Evolutionary conservation across 2,797 vertebrate species (phyloP).

Genomic region (Fistularia commersonii): DNA sequence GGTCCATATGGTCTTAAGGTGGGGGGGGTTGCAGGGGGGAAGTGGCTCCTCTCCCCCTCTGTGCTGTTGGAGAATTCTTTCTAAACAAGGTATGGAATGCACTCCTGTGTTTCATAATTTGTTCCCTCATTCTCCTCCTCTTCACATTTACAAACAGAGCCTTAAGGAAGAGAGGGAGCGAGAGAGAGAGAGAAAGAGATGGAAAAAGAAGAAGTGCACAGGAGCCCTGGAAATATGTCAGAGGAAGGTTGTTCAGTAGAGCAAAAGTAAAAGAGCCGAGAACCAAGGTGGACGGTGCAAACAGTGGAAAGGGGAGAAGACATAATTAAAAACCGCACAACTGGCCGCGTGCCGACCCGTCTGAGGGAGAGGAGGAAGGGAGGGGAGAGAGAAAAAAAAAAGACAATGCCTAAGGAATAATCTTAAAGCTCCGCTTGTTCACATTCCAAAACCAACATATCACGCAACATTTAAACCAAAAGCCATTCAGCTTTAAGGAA

Average conservation of each 20-base stretch:
- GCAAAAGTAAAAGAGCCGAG: constrained; percentile 40
- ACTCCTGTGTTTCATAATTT: constrained; percentile 76
- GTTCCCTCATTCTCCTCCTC: constrained; percentile 70
- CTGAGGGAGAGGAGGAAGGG: constrained; percentile 15
- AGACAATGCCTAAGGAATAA: constrained; percentile 55
- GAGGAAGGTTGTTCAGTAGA: constrained; percentile 23
- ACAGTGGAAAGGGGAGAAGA: constrained; percentile 28
- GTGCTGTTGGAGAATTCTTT: constrained; percentile 67
- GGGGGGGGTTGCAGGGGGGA: constrained; percentile 39
- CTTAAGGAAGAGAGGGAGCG: constrained; percentile 37
- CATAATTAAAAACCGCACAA: constrained; percentile 48
- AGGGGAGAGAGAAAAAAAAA: constrained; percentile 17
- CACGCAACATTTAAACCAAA: constrained; percentile 48
- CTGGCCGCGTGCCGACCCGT: constrained; percentile 34
- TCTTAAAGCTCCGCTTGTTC: constrained; percentile 68
- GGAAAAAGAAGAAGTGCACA: constrained; percentile 18
- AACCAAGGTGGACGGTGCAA: constrained; percentile 23
- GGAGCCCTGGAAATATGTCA: constrained; percentile 45
- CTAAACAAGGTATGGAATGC: constrained; percentile 85
- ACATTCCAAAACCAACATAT: constrained; percentile 68
- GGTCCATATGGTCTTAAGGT: constrained; percentile 53
- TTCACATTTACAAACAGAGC: constrained; percentile 68
- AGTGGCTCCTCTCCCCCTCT: constrained; percentile 52
- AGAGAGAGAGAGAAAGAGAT: constrained; percentile 29
- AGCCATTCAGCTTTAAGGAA: constrained; percentile 40